Conservation (phyloP, 2,797 vertebrate species). For the Rhinatrema bivittatum region DNA sequence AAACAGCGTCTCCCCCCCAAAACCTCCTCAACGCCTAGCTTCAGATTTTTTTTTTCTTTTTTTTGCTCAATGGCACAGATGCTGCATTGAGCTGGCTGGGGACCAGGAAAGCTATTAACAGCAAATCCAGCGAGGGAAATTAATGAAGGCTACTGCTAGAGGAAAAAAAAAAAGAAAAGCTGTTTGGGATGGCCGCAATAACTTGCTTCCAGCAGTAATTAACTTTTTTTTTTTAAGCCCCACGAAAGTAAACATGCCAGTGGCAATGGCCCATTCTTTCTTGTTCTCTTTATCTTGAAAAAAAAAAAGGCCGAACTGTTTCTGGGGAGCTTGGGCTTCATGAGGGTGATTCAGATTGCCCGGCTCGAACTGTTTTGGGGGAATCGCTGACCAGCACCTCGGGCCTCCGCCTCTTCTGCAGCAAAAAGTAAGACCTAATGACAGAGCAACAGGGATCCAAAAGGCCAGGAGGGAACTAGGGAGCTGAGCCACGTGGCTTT, state of each 20-base stretch:
- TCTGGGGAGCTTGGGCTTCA: too few species aligned
- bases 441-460: too few species aligned
- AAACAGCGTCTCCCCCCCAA: constrained; percentile 36
- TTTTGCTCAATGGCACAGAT: constrained; percentile 68
- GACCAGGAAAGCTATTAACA: constrained; percentile 63
- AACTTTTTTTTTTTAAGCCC: too few species aligned
- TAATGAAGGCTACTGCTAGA: constrained; percentile 68
- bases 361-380: too few species aligned
- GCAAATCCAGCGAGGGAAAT: constrained; percentile 68
- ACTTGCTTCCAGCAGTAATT: constrained; percentile 71
- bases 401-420: too few species aligned
- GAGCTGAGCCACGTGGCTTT: too few species aligned
- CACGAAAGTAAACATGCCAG: constrained; percentile 64
- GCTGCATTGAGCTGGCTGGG: constrained; percentile 60
- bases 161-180: constrained; percentile 76
- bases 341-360: too few species aligned
- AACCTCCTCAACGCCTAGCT: background rate
- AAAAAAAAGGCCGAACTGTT: too few species aligned
- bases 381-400: too few species aligned
- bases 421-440: too few species aligned
- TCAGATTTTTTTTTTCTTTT: constrained; percentile 42
- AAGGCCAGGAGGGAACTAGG: too few species aligned
- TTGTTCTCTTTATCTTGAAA: too few species aligned
- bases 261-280: constrained; percentile 36
- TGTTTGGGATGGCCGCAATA: constrained; percentile 58